Conservation (phyloP, 2,888 invertebrate genomes). For the Pogonocherus hispidulus region DNA sequence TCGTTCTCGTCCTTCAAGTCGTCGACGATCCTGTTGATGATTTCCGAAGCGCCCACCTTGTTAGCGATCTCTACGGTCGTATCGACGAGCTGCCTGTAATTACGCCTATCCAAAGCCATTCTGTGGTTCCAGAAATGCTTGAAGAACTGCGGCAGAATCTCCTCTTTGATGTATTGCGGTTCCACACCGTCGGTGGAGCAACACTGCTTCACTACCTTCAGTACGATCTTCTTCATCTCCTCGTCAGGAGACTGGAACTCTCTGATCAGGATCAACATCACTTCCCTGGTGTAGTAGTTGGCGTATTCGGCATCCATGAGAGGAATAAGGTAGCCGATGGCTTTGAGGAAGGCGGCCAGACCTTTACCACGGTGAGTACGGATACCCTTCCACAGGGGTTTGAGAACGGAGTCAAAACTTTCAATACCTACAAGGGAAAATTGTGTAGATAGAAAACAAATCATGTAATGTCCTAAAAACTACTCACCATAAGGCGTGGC, state of each 20-base stretch:
- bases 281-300: slow-evolving; percentile 99
- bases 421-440: slow-evolving; percentile 78
- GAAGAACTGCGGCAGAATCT: slow-evolving; percentile 98
- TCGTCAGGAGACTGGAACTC: slow-evolving; percentile 99
- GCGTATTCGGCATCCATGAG: slow-evolving; percentile 99
- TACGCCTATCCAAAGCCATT: slow-evolving; percentile 98
- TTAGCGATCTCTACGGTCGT: slow-evolving; percentile 99
- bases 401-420: slow-evolving; percentile 98
- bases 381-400: slow-evolving; percentile 99
- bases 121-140: slow-evolving; percentile 99
- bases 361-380: slow-evolving; percentile 92
- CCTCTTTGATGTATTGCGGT: slow-evolving; percentile 98
- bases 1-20: slow-evolving; percentile 99
- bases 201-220: slow-evolving; percentile 99
- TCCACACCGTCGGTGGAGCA: slow-evolving; percentile 99
- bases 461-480: slow-evolving; percentile 3
- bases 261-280: slow-evolving; percentile 97
- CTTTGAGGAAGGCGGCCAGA: slow-evolving; percentile 98
- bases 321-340: slow-evolving; percentile 98
- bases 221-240: slow-evolving; percentile 99
- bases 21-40: slow-evolving; percentile 98
- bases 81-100: slow-evolving; percentile 98
- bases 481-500: slow-evolving; percentile 93
- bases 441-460: neutral
- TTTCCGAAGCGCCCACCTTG: slow-evolving; percentile 99